Conservation (phyloP, 2,797 vertebrate species). For the Oryzias sinensis region DNA sequence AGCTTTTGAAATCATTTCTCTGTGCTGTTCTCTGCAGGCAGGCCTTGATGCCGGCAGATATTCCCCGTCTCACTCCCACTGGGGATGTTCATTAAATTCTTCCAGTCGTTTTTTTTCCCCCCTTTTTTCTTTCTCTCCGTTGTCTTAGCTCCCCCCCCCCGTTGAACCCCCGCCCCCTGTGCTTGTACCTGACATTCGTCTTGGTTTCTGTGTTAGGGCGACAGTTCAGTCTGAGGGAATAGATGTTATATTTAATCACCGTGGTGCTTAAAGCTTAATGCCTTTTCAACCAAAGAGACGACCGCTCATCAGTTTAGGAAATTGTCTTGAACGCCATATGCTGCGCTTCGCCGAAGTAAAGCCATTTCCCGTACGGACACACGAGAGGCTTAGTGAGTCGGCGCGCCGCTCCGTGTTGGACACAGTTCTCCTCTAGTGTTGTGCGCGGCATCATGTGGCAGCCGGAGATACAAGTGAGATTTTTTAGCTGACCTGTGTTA, state of each 20-base stretch:
- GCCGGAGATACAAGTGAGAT: conserved; percentile 32
- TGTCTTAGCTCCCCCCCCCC: conserved; percentile 62
- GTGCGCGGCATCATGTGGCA: conserved; percentile 26
- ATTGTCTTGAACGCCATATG: conserved; percentile 18
- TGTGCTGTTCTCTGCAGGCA: conserved; percentile 62
- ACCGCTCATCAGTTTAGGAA: conserved; percentile 18
- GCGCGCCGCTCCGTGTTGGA: conserved; percentile 40
- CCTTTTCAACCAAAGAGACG: conserved; percentile 59
- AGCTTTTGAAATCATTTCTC: conserved; percentile 77
- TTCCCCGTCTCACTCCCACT: conserved; percentile 64
- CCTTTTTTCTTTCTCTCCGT: conserved; percentile 24
- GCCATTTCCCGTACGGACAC: conserved; percentile 8
- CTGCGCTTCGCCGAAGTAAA: conserved; percentile 24
- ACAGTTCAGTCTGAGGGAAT: conserved; percentile 24
- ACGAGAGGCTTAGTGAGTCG: conserved; percentile 12
- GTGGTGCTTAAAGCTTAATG: conserved; percentile 45
- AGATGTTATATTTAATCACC: conserved; percentile 24
- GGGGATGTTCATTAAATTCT: conserved; percentile 80
- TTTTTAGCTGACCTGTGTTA: conserved; percentile 49
- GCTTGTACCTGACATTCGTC: conserved; percentile 49
- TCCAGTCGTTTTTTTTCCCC: conserved; percentile 43
- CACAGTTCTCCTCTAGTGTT: conserved; percentile 24
- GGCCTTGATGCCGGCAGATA: conserved; percentile 66
- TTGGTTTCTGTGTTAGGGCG: conserved; percentile 36
- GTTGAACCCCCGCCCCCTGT: conserved; percentile 48